phyloP scores from a whole-genome alignment of 2,888 invertebrate genomes.

The Rhingia rostrata region DNA sequence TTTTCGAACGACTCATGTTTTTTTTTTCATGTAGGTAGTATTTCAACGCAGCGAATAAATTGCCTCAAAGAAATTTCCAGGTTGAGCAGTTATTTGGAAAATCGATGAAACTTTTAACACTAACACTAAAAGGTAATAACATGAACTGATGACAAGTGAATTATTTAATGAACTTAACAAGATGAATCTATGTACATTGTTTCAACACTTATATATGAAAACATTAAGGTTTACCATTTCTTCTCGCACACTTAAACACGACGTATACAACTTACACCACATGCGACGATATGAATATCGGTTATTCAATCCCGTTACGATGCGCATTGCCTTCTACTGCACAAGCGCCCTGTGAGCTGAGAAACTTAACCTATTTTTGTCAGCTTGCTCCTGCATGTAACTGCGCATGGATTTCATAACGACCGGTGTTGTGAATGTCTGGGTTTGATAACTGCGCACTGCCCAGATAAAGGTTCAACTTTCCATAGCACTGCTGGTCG shows the following conservation, averaged over 20 bases:
- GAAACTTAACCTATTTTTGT: conserved; percentile 25
- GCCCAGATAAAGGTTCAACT: neutral
- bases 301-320: conserved; percentile 5
- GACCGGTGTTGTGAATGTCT: too few relatives aligned
- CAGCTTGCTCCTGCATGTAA: neutral
- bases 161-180: too few relatives aligned
- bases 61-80: neutral
- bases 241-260: neutral
- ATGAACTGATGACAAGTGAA: neutral
- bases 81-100: neutral
- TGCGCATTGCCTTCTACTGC: conserved; percentile 35
- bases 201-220: too few relatives aligned
- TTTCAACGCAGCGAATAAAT: neutral
- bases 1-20: conserved; percentile 45
- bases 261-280: neutral
- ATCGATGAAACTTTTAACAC: neutral
- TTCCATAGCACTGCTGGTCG: neutral
- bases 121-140: neutral
- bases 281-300: neutral
- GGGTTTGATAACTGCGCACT: neutral
- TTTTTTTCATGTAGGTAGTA: neutral
- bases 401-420: conserved; percentile 24
- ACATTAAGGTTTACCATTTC: too few relatives aligned
- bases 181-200: too few relatives aligned
- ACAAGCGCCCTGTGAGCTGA: conserved; percentile 19